phyloP scores from a whole-genome alignment of 2,888 invertebrate species.

The Drosophila ochracea region DNA sequence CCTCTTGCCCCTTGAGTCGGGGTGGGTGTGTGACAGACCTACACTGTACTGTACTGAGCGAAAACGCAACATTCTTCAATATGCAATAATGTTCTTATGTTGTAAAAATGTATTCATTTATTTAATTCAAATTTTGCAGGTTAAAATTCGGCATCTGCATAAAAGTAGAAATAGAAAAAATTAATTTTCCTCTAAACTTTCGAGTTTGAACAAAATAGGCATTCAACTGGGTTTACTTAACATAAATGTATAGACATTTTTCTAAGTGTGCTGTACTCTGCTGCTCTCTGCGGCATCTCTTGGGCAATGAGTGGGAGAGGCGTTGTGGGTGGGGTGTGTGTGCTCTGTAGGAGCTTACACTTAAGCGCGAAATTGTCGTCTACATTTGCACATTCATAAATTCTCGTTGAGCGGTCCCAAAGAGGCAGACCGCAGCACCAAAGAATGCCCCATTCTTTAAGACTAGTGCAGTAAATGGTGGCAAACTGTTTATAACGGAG shows the following conservation, averaged over 20 bases:
- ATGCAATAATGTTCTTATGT: neutral
- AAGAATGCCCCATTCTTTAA: conserved; percentile 53
- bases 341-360: conserved; percentile 70
- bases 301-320: neutral
- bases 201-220: neutral
- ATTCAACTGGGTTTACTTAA: neutral
- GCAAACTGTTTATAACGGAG: neutral
- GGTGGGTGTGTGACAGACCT: conserved; percentile 35
- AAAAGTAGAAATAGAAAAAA: neutral
- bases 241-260: neutral
- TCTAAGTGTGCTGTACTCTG: neutral
- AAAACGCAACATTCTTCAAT: neutral
- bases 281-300: conserved; percentile 1
- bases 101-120: neutral
- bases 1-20: conserved; percentile 24
- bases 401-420: conserved; percentile 78
- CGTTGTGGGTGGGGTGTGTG: neutral
- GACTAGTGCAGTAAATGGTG: conserved; percentile 4
- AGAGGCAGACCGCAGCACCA: conserved; percentile 64
- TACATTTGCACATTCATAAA: conserved; percentile 81
- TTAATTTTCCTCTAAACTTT: accelerated
- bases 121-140: neutral
- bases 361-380: conserved; percentile 81
- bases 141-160: neutral
- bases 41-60: neutral